Evolutionary conservation across 2,797 vertebrate species (phyloP).

Genomic region (Diceros bicornis): DNA sequence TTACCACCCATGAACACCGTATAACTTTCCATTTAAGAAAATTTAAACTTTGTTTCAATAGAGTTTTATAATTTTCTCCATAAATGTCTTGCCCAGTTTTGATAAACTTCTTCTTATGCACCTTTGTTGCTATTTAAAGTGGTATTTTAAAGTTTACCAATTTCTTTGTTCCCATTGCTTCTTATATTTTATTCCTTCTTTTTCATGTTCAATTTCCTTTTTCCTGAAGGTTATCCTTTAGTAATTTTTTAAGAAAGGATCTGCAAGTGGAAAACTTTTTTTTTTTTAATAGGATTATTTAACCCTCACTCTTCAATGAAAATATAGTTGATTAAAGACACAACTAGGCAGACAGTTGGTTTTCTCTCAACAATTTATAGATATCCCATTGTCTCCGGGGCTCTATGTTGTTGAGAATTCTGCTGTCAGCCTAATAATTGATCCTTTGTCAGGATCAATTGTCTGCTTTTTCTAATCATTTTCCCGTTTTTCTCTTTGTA

Average conservation of each 20-base stretch:
- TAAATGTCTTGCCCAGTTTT: not conserved
- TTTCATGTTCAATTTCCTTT: not conserved
- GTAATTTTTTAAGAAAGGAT: not conserved
- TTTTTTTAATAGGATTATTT: not conserved
- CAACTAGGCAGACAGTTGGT: not conserved
- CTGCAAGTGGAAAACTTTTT: not conserved
- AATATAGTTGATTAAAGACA: conserved; percentile 5
- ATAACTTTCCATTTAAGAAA: conserved; percentile 7
- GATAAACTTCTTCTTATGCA: not conserved
- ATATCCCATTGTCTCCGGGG: not conserved
- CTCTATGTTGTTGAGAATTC: not conserved
- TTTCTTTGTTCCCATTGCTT: not conserved
- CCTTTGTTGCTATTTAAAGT: not conserved
- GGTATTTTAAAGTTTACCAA: not conserved
- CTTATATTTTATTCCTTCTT: conserved; percentile 10
- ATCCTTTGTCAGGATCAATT: not conserved
- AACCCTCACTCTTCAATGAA: not conserved
- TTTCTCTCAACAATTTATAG: not conserved
- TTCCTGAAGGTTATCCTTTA: not conserved
- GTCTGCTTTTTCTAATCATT: not conserved
- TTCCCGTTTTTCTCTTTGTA: not conserved
- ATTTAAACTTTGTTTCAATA: conserved; percentile 17
- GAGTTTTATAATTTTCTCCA: not conserved
- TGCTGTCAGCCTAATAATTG: not conserved
- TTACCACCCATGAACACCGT: not conserved